phyloP scores from a whole-genome alignment of 1,140 invertebrate genomes.

The Orius laevigatus region DNA sequence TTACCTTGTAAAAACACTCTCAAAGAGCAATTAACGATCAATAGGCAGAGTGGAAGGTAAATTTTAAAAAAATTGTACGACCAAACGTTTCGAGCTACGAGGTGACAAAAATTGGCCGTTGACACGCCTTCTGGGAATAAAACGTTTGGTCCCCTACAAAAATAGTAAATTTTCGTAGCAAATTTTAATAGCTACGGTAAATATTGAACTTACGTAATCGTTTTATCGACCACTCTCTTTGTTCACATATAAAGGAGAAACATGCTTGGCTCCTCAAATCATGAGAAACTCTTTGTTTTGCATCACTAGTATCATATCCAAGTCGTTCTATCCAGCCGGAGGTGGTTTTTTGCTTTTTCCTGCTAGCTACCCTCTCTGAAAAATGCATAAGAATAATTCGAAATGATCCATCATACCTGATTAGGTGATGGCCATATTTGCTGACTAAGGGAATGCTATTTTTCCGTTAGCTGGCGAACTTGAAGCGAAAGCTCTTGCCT shows the following conservation, averaged over 20 bases:
- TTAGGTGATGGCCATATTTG: conserved; percentile 29
- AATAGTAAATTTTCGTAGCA: too few species aligned
- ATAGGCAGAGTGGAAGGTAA: too few species aligned
- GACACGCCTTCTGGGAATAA: too few species aligned
- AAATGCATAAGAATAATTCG: not conserved
- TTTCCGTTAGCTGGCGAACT: conserved; percentile 62
- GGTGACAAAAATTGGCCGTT: too few species aligned
- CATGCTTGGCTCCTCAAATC: conserved; percentile 2
- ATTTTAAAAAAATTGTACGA: too few species aligned
- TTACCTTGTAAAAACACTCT: too few species aligned
- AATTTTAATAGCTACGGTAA: too few species aligned
- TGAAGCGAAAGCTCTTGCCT: conserved; percentile 60
- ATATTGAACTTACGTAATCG: conserved; percentile 7
- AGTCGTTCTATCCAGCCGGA: conserved; percentile 67
- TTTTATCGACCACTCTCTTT: conserved; percentile 24
- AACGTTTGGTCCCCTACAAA: too few species aligned
- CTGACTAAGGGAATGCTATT: conserved; percentile 40
- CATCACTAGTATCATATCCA: conserved; percentile 43
- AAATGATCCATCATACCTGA: too few species aligned
- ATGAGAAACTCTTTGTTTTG: conserved; percentile 2
- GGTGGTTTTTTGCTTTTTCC: conserved; percentile 20
- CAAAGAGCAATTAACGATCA: too few species aligned
- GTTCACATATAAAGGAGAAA: conserved; percentile 30
- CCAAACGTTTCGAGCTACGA: too few species aligned
- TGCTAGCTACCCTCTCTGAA: conserved; percentile 17